These are phyloP conservation scores for Phthorimaea operculella DNA, from an alignment of 1,140 invertebrate species.

Conservation along the genomic window DNA sequence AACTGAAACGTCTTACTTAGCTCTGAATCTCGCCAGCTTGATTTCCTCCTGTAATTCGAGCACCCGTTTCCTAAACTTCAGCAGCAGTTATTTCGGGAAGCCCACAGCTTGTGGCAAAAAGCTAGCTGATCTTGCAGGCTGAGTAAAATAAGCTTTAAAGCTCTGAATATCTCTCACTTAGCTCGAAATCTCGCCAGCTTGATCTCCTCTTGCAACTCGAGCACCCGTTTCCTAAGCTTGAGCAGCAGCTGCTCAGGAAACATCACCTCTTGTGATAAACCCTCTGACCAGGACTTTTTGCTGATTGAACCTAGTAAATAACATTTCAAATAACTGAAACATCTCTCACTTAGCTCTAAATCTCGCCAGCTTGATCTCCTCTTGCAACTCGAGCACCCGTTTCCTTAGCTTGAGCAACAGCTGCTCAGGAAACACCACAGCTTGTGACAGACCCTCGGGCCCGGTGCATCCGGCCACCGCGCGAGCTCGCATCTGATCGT, in stretches of 20 bases:
- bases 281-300: no score
- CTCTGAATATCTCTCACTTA: no score
- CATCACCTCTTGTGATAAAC: conserved; percentile 43
- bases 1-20: conserved; percentile 29
- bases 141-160: no score
- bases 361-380: conserved; percentile 52
- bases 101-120: conserved; percentile 49
- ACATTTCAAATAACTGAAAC: background rate
- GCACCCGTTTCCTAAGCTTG: conserved; percentile 37
- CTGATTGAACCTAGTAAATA: no score
- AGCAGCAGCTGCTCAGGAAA: conserved; percentile 43
- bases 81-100: conserved; percentile 43
- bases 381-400: conserved; percentile 46
- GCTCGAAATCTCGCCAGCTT: conserved; percentile 47
- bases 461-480: conserved; percentile 41
- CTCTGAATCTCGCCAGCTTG: conserved; percentile 43
- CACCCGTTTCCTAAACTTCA: conserved; percentile 37
- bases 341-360: conserved; percentile 40
- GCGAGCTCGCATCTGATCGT: conserved; percentile 49
- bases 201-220: conserved; percentile 52
- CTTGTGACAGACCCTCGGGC: conserved; percentile 38
- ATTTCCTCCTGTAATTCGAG: conserved; percentile 53
- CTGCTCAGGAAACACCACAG: conserved; percentile 48
- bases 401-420: conserved; percentile 33
- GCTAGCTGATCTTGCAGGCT: no score